These are phyloP conservation scores for Antennarius maculatus DNA, from an alignment of 2,797 vertebrate species.

Conservation along the genomic window DNA sequence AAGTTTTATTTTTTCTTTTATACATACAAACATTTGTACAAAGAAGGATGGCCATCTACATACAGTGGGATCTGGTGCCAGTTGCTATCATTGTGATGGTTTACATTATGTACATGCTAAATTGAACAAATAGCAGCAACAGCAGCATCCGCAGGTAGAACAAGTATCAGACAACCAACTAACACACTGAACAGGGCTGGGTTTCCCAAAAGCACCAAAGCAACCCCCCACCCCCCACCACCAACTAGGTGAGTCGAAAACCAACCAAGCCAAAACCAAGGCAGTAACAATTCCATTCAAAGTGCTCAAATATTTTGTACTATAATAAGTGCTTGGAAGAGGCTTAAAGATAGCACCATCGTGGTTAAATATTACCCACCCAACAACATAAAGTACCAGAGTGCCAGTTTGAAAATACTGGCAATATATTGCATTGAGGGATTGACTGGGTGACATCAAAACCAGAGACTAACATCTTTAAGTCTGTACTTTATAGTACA, in stretches of 20 bases:
- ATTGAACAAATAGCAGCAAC: constrained; percentile 82
- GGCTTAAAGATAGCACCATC: constrained; percentile 35
- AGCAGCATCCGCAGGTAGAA: constrained; percentile 81
- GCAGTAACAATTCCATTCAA: constrained; percentile 57
- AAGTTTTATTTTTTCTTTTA: constrained; percentile 82
- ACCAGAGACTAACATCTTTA: constrained; percentile 38
- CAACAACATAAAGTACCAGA: constrained; percentile 59
- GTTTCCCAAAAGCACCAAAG: constrained; percentile 72
- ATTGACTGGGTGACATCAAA: constrained; percentile 47
- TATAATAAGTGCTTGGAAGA: constrained; percentile 60
- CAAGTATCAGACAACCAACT: constrained; percentile 58
- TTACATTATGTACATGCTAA: constrained; percentile 95
- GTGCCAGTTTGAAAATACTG: constrained; percentile 53
- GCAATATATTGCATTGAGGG: constrained; percentile 41
- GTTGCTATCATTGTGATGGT: constrained; percentile 89
- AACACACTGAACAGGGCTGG: constrained; percentile 51
- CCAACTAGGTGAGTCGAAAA: constrained; percentile 35
- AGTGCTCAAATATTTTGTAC: constrained; percentile 71
- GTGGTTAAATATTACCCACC: constrained; percentile 43
- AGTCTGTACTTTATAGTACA: constrained; percentile 34
- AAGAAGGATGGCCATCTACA: constrained; percentile 88
- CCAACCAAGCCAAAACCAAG: constrained; percentile 48
- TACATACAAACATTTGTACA: constrained; percentile 91
- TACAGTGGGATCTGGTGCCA: constrained; percentile 84
- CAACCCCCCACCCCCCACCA: constrained; percentile 27